phyloP scores from a whole-genome alignment of 1,140 invertebrate genomes.

The Grapholita molesta region DNA sequence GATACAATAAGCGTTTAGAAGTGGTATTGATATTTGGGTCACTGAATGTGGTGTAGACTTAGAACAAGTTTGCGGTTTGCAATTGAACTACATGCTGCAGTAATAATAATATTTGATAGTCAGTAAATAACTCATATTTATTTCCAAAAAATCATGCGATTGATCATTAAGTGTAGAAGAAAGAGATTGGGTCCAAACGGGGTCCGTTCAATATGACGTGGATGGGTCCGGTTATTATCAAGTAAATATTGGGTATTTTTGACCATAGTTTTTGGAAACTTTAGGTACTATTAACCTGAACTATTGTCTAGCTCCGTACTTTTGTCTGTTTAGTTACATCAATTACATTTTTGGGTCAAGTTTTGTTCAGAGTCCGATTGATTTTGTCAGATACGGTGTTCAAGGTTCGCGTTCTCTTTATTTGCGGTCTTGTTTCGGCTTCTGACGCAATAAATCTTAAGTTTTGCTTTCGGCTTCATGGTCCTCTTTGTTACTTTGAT shows the following conservation, averaged over 20 bases:
- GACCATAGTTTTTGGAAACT: neutral
- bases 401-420: slow-evolving; percentile 77
- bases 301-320: neutral
- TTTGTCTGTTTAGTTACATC: slow-evolving; percentile 52
- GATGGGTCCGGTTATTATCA: neutral
- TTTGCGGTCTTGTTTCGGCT: slow-evolving; percentile 74
- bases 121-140: neutral
- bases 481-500: slow-evolving; percentile 68
- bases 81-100: neutral
- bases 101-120: too few species aligned
- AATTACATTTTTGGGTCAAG: slow-evolving; percentile 73
- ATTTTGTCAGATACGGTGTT: slow-evolving; percentile 76
- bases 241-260: neutral
- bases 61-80: neutral
- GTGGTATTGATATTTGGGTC: neutral
- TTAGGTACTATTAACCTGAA: neutral
- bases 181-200: too few species aligned
- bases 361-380: slow-evolving; percentile 71
- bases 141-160: too few species aligned
- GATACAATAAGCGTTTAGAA: neutral
- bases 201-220: too few species aligned
- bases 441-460: slow-evolving; percentile 71
- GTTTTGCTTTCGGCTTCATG: slow-evolving; percentile 63
- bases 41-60: neutral
- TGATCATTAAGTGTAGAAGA: too few species aligned